A percentile compares a stretch with the other conserved stretches of the same genome.
These are phyloP conservation scores for Sarcophilus harrisii DNA, from an alignment of 2,797 vertebrate species.

Conservation along the genomic window DNA sequence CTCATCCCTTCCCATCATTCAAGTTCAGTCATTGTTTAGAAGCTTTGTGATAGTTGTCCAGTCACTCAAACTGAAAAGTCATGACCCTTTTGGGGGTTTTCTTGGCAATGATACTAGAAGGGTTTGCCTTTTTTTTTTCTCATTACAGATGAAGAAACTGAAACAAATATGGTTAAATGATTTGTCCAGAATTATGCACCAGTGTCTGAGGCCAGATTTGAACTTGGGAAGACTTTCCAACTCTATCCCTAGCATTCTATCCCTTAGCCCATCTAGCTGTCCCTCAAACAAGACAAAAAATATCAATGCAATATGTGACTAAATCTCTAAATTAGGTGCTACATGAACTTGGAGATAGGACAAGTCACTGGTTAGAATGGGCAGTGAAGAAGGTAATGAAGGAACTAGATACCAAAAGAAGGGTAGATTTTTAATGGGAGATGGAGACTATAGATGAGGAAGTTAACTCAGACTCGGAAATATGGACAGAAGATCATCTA, in stretches of 20 bases:
- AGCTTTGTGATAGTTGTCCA: background rate
- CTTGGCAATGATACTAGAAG: too few relatives aligned
- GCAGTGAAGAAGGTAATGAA: background rate
- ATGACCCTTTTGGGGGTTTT: too few relatives aligned
- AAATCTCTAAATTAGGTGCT: background rate
- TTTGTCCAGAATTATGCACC: too few relatives aligned
- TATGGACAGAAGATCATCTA: background rate
- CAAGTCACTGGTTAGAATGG: background rate
- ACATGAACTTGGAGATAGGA: background rate
- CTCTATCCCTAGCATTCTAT: background rate
- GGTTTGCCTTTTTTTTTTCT: too few relatives aligned
- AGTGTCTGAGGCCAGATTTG: background rate
- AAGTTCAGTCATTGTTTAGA: background rate
- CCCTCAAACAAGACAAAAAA: background rate
- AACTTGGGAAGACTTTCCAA: background rate
- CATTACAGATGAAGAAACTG: too few relatives aligned
- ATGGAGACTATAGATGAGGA: background rate
- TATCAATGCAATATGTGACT: background rate
- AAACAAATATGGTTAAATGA: too few relatives aligned
- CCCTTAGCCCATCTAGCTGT: background rate
- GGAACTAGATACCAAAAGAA: background rate
- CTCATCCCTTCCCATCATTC: background rate
- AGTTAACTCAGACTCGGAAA: background rate
- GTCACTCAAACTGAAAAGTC: background rate
- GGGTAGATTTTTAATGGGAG: background rate